Conservation (phyloP, 37 sponge, comb jelly and placozoan species). For the Cladorhizidae sp. region DNA sequence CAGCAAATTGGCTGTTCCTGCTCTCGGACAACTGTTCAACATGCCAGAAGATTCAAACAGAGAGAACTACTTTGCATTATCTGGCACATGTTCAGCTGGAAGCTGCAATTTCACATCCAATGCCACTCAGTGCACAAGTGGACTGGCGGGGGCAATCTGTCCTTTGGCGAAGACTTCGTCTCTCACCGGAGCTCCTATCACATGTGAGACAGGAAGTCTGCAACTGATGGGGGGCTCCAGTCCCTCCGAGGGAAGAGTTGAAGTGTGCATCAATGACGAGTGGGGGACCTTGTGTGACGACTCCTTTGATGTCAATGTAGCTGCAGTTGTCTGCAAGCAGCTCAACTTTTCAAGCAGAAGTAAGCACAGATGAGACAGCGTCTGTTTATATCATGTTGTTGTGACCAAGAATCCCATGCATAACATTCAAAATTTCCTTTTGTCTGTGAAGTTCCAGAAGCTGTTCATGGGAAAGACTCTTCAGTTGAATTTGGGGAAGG, state of each 20-base stretch:
- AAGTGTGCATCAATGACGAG: constrained; percentile 31
- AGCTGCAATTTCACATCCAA: neutral
- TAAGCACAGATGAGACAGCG: no score
- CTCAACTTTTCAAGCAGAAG: neutral
- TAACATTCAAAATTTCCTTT: no score
- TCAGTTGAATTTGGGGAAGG: neutral
- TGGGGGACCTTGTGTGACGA: constrained; percentile 54
- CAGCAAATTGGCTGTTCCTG: neutral
- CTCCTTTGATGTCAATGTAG: constrained; percentile 22
- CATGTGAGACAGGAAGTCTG: constrained; percentile 3
- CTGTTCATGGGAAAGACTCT: neutral
- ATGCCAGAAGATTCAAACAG: neutral
- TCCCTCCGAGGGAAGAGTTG: constrained; percentile 12
- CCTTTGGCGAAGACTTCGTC: neutral
- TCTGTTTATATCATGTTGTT: no score
- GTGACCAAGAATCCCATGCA: no score
- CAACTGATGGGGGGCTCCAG: constrained; percentile 3
- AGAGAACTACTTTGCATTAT: neutral
- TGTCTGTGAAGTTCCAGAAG: neutral
- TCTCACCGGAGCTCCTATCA: neutral
- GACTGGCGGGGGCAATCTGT: constrained; percentile 9
- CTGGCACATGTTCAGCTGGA: neutral
- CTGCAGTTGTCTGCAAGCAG: constrained; percentile 10
- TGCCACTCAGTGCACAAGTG: neutral
- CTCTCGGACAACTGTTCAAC: neutral